phyloP scores from a whole-genome alignment of 1,140 invertebrate genomes.

The Trachymyrmex septentrionalis region DNA sequence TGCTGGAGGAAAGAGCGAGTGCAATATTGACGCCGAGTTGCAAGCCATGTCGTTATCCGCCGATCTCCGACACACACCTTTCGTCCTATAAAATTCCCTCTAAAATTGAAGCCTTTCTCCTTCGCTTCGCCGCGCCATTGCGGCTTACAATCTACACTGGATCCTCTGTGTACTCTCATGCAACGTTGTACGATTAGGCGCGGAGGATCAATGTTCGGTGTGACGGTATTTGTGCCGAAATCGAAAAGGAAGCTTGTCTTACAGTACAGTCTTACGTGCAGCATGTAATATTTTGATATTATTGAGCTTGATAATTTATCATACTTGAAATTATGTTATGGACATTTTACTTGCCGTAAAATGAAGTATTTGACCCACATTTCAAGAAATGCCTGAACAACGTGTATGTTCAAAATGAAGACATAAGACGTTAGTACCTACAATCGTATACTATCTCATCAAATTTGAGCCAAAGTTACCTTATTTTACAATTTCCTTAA shows the following conservation, averaged over 20 bases:
- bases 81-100: constrained; percentile 58
- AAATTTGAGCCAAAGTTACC: too few relatives aligned
- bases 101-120: constrained; percentile 43
- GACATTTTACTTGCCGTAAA: too few relatives aligned
- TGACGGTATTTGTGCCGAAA: not conserved
- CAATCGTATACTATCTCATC: too few relatives aligned
- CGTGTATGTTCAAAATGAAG: too few relatives aligned
- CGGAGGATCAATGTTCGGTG: not conserved
- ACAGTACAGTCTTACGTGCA: too few relatives aligned
- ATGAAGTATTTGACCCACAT: not conserved
- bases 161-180: not conserved
- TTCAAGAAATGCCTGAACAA: not conserved
- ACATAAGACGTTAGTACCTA: too few relatives aligned
- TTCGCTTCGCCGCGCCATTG: constrained; percentile 20
- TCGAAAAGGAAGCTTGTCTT: not conserved
- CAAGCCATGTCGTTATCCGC: constrained; percentile 51
- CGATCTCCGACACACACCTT: constrained; percentile 38
- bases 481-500: too few relatives aligned
- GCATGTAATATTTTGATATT: not conserved
- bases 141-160: not conserved
- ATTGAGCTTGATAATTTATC: not conserved
- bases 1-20: constrained; percentile 1
- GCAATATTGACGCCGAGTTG: constrained; percentile 51
- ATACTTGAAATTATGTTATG: not conserved
- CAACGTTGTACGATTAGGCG: not conserved